These are phyloP conservation scores for Hozukius guyotensis DNA, from an alignment of 2,797 vertebrate species.

Conservation along the genomic window DNA sequence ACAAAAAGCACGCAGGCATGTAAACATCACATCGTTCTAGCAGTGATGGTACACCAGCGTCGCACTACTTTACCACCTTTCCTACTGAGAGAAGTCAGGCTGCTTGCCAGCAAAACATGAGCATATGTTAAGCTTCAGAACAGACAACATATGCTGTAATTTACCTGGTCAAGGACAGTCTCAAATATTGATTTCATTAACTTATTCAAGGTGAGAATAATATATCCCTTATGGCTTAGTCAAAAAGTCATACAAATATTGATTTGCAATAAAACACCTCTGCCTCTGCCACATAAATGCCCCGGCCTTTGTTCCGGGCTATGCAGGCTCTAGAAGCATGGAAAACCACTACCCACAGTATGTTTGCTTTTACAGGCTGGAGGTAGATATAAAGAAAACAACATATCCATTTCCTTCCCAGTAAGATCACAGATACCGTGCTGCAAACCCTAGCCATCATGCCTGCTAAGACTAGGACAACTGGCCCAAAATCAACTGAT, in stretches of 20 bases:
- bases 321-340: slow-evolving; percentile 8
- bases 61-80: not conserved
- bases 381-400: slow-evolving; percentile 71
- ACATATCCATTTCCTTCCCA: slow-evolving; percentile 63
- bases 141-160: not conserved
- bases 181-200: slow-evolving; percentile 19
- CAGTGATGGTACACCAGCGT: not conserved
- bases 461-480: slow-evolving; percentile 59
- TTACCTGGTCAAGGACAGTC: not conserved
- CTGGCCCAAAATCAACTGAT: slow-evolving; percentile 60
- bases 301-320: slow-evolving; percentile 27
- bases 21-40: not conserved
- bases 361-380: slow-evolving; percentile 60
- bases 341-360: slow-evolving; percentile 39
- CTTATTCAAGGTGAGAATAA: slow-evolving; percentile 19
- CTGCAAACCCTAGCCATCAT: slow-evolving; percentile 35
- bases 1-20: not conserved
- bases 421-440: slow-evolving; percentile 49
- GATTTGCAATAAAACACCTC: slow-evolving; percentile 29
- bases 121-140: not conserved
- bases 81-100: not conserved
- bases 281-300: slow-evolving; percentile 31
- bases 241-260: slow-evolving; percentile 44
- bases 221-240: not conserved
- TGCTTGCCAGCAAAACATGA: not conserved